Evolutionary conservation across 2,888 invertebrate species (phyloP), one percentile per base, ranked within the genome.

Genomic region (Sycophila texana): DNA sequence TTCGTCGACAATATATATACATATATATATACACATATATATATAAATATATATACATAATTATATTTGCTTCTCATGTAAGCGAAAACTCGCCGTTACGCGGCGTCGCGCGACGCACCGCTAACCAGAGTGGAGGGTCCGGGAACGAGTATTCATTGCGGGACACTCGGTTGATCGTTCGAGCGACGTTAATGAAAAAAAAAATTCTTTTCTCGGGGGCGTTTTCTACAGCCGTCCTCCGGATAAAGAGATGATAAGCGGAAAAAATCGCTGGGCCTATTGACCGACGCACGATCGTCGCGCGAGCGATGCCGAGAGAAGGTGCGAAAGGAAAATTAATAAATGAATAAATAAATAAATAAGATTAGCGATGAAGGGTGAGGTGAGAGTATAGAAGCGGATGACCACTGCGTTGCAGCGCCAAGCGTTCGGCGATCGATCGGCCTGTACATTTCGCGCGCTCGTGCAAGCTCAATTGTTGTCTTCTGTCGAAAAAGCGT

Each of bases 371-470:
- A 51, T 14, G 2, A n/a, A 18, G 12, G n/a, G n/a, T 16, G 51
- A 4, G 12, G 20, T 51, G 53, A 49, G 13, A 51, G 3, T 39
- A n/a, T n/a, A 60, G 20, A 57, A 51, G 49, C n/a, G 22, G 13
- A 53, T 7, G 16, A 61, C 51, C 68, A 22, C 16, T 60, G 71
- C 80, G 72, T 68, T 68, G 73, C 57, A 73, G 73, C 70, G 72
- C 58, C 18, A 63, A 80, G 63, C 73, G 63, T 70, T 71, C 65
- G 77, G 68, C 78, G 76, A 81, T 79, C 76, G 68, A 81, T 79
- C 78, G 81, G 81, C 76, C 81, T 81, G 79, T 79, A 81, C 73
- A 81, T 81, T 81, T 79, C 77, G 77, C 77, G 81, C 61, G 73
- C 66, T 60, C 71, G 74, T 67, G 76, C 67, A 73, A 78, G 73